These are phyloP conservation scores for Drosophila murphyi DNA, from an alignment of 1,140 invertebrate genomes.

Conservation along the genomic window DNA sequence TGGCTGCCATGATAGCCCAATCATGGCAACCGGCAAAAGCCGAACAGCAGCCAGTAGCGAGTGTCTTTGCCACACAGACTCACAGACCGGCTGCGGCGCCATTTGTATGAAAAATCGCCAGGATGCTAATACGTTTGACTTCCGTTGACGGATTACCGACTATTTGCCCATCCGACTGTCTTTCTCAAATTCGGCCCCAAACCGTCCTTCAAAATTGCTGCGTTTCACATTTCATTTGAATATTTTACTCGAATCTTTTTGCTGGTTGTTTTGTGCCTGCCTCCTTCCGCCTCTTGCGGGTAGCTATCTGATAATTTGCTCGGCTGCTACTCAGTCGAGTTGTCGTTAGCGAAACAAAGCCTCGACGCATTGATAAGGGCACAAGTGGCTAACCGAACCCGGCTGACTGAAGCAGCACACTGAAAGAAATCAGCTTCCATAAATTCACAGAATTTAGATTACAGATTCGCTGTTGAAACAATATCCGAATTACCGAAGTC, in stretches of 20 bases:
- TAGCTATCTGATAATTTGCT: conserved; percentile 78
- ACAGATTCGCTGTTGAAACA: too few relatives aligned
- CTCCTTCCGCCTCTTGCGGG: not conserved
- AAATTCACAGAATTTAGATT: too few relatives aligned
- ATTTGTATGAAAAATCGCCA: conserved; percentile 84
- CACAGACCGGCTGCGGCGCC: conserved; percentile 55
- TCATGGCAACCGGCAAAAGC: conserved; percentile 61
- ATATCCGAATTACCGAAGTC: too few relatives aligned
- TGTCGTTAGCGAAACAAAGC: conserved; percentile 55
- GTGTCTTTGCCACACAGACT: conserved; percentile 23
- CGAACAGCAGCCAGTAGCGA: conserved; percentile 5
- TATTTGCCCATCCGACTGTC: conserved; percentile 53
- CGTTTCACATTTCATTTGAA: conserved; percentile 81
- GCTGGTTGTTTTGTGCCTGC: conserved; percentile 37
- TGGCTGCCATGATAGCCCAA: conserved; percentile 78
- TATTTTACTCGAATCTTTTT: conserved; percentile 70
- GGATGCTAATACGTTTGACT: conserved; percentile 84
- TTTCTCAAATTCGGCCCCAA: conserved; percentile 6
- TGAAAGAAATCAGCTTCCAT: conserved; percentile 10
- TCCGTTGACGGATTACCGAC: conserved; percentile 84
- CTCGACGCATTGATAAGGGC: conserved; percentile 60
- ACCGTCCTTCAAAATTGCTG: conserved; percentile 55
- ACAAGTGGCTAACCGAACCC: conserved; percentile 44
- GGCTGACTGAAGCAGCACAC: conserved; percentile 2
- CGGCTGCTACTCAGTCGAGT: conserved; percentile 25